Percentiles rank a stretch among this genome's conserved stretches.
phyloP scores from a whole-genome alignment of 2,113 vertebrate genomes.

The Nipponia nippon region DNA sequence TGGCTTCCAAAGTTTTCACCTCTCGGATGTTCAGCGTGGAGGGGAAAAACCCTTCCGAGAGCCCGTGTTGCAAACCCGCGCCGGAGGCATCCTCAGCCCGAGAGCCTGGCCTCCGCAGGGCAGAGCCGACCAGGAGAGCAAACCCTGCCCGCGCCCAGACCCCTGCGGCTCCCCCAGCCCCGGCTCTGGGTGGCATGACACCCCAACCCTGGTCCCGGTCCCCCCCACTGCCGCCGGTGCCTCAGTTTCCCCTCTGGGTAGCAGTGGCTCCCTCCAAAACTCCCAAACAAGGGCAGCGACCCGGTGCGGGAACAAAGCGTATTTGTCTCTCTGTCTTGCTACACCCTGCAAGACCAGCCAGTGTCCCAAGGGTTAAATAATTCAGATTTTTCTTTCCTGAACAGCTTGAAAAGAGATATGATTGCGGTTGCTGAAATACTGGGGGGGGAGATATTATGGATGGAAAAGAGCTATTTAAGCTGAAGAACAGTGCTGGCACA shows the following conservation, averaged over 20 bases:
- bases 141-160: neutral
- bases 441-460: slow-evolving; percentile 14
- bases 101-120: fast-evolving
- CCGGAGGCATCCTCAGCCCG: neutral
- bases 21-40: neutral
- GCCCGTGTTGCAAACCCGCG: neutral
- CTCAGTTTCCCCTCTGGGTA: neutral
- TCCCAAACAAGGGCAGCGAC: neutral
- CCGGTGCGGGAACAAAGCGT: fast-evolving
- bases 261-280: neutral
- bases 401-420: slow-evolving; percentile 63
- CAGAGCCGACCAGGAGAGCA: neutral
- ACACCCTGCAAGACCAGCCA: neutral
- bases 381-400: slow-evolving; percentile 55
- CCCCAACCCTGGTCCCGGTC: fast-evolving
- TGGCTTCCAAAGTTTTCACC: neutral
- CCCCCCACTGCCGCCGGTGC: fast-evolving
- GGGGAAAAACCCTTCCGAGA: neutral
- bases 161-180: neutral
- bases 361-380: slow-evolving; percentile 60
- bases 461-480: slow-evolving; percentile 64
- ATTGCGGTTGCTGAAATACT: slow-evolving; percentile 36
- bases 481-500: slow-evolving; percentile 51
- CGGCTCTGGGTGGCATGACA: neutral
- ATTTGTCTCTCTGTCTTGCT: neutral